phyloP scores from a whole-genome alignment of 35 echinoderm and acorn worm genomes.

The Nesometra sesokonis region DNA sequence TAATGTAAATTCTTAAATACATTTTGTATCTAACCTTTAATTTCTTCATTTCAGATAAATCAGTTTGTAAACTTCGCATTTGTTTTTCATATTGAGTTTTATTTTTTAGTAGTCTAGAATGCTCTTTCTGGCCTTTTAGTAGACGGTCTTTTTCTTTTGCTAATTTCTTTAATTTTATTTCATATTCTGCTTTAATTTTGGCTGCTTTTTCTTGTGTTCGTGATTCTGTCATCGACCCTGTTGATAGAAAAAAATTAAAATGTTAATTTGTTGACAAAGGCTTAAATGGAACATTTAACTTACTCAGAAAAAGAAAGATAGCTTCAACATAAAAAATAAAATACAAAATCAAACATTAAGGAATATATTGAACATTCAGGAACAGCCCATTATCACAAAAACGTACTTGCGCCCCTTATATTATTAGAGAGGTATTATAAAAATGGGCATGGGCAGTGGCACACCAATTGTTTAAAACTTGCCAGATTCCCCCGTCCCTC shows the following conservation, averaged over 20 bases:
- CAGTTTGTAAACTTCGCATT: slow-evolving; percentile 56
- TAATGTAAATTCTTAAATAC: too few species aligned
- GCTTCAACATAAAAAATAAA: not conserved
- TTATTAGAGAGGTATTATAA: too few species aligned
- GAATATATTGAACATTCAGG: too few species aligned
- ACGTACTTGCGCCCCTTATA: too few species aligned
- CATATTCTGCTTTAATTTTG: slow-evolving; percentile 85
- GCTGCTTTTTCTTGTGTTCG: slow-evolving; percentile 86
- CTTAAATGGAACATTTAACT: not conserved
- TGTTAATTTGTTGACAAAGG: too few species aligned
- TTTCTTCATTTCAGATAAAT: slow-evolving; percentile 68
- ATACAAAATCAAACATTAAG: not conserved
- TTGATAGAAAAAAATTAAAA: not conserved
- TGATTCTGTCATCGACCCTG: slow-evolving; percentile 80
- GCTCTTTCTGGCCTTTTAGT: slow-evolving; percentile 62
- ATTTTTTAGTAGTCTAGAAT: slow-evolving; percentile 60
- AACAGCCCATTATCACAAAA: too few species aligned
- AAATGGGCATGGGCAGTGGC: too few species aligned
- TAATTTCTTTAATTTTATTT: slow-evolving; percentile 90
- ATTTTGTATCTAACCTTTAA: slow-evolving; percentile 67
- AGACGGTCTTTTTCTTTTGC: slow-evolving; percentile 58
- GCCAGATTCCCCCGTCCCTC: too few species aligned
- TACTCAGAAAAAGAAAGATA: not conserved
- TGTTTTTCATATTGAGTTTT: slow-evolving; percentile 89
- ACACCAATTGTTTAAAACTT: too few species aligned